These are phyloP conservation scores for Montipora efflorescens DNA, from an alignment of 64 coral and sea anemone genomes.

Conservation along the genomic window DNA sequence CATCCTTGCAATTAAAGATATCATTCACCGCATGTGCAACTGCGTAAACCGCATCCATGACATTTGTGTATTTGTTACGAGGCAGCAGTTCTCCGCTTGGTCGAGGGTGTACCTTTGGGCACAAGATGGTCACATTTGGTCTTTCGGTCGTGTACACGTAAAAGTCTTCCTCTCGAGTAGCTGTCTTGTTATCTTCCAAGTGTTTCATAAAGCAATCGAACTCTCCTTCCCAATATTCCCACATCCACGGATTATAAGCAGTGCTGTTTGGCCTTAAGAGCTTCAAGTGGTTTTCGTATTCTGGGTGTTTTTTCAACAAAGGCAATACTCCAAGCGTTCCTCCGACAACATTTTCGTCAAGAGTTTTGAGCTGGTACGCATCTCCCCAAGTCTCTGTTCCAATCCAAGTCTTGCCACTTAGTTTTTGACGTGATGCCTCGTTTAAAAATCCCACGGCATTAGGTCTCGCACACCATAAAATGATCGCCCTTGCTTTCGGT, in stretches of 20 bases:
- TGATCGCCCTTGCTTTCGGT: constrained; percentile 59
- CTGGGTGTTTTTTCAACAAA: constrained; percentile 37
- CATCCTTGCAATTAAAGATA: constrained; percentile 75
- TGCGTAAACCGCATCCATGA: constrained; percentile 90
- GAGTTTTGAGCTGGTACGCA: constrained; percentile 63
- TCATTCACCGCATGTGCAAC: constrained; percentile 67
- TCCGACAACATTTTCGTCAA: constrained; percentile 67
- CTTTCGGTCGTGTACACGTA: not conserved
- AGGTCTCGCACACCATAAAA: constrained; percentile 87
- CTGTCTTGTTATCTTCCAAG: not conserved
- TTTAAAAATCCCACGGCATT: constrained; percentile 87
- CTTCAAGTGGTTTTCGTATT: constrained; percentile 62
- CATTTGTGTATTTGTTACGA: constrained; percentile 95
- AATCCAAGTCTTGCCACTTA: constrained; percentile 84
- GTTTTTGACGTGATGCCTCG: constrained; percentile 67
- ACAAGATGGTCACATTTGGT: constrained; percentile 78
- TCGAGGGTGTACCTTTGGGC: constrained; percentile 51
- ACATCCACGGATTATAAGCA: constrained; percentile 79
- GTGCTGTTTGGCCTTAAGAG: constrained; percentile 68
- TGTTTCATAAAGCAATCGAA: constrained; percentile 54
- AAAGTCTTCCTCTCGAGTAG: not conserved
- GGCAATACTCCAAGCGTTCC: constrained; percentile 90
- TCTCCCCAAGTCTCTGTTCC: constrained; percentile 95
- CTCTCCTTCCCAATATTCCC: constrained; percentile 70
- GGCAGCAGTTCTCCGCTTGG: constrained; percentile 61